phyloP scores from a whole-genome alignment of 2,888 invertebrate species.

The Oxytorus armatus region DNA sequence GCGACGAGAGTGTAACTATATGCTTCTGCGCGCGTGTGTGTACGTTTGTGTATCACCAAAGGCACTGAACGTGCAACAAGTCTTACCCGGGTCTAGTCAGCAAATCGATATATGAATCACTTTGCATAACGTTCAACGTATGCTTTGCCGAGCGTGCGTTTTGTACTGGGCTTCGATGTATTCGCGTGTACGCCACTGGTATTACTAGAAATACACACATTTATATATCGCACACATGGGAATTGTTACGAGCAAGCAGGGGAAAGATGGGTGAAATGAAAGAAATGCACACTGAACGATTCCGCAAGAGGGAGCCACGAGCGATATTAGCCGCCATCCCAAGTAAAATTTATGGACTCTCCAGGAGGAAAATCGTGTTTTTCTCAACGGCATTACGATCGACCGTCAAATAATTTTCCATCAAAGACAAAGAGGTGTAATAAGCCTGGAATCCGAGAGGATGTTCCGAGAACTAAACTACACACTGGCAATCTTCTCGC shows the following conservation, averaged over 20 bases:
- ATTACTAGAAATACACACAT: background rate
- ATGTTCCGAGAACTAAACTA: no score
- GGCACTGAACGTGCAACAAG: slow-evolving; percentile 53
- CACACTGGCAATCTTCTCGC: no score
- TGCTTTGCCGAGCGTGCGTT: slow-evolving; percentile 26
- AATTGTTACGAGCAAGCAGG: background rate
- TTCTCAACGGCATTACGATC: no score
- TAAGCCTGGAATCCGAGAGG: no score
- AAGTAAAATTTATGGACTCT: no score
- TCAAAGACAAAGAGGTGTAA: no score
- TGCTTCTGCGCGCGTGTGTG: background rate
- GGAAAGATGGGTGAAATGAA: no score
- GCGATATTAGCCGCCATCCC: no score
- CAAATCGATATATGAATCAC: slow-evolving; percentile 56
- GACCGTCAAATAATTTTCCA: no score
- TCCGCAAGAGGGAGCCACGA: no score
- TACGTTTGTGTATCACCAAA: background rate
- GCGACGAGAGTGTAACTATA: background rate
- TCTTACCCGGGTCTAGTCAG: slow-evolving; percentile 20
- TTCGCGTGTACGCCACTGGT: background rate
- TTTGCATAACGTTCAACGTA: slow-evolving; percentile 51
- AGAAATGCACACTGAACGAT: no score
- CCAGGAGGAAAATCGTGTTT: no score
- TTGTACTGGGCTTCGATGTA: background rate
- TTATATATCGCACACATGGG: background rate